These are phyloP conservation scores for Zenarchopterus dispar DNA, from an alignment of 2,797 vertebrate genomes.

Conservation along the genomic window DNA sequence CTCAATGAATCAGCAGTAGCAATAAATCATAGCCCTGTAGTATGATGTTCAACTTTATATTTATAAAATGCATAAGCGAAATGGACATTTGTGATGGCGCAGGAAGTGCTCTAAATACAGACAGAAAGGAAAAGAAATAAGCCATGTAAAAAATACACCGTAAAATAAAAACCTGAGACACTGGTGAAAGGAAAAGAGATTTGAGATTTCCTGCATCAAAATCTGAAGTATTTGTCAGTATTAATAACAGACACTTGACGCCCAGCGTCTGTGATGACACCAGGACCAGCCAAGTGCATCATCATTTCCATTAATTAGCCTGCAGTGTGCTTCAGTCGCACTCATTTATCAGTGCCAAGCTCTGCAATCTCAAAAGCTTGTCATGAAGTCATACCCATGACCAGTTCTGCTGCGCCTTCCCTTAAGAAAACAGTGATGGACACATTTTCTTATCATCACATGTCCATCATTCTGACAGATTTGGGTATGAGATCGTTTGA, in stretches of 20 bases:
- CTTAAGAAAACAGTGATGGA: conserved; percentile 19
- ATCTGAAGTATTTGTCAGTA: conserved; percentile 52
- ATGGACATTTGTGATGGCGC: conserved; percentile 41
- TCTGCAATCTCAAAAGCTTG: conserved; percentile 48
- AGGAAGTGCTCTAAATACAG: conserved; percentile 8
- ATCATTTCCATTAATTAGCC: conserved; percentile 67
- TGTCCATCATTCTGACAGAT: conserved; percentile 22
- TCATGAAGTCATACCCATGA: conserved; percentile 58
- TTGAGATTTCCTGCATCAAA: conserved; percentile 22
- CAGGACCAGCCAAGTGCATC: conserved; percentile 53
- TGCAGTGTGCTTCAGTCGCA: conserved; percentile 55
- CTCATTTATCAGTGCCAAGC: conserved; percentile 70
- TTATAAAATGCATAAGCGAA: conserved; percentile 56
- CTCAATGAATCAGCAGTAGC: conserved; percentile 81
- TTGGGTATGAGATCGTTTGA: conserved; percentile 19
- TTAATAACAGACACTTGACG: conserved; percentile 52
- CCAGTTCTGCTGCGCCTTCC: conserved; percentile 7
- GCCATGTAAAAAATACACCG: conserved; percentile 9
- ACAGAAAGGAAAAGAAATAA: background rate
- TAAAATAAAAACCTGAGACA: conserved; percentile 1
- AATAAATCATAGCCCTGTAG: conserved; percentile 71
- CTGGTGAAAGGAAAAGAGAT: conserved; percentile 1
- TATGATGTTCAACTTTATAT: conserved; percentile 54
- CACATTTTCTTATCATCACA: conserved; percentile 28
- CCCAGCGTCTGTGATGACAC: conserved; percentile 44